Conservation (phyloP, 2,888 invertebrate species). For the Germaria angustata region DNA sequence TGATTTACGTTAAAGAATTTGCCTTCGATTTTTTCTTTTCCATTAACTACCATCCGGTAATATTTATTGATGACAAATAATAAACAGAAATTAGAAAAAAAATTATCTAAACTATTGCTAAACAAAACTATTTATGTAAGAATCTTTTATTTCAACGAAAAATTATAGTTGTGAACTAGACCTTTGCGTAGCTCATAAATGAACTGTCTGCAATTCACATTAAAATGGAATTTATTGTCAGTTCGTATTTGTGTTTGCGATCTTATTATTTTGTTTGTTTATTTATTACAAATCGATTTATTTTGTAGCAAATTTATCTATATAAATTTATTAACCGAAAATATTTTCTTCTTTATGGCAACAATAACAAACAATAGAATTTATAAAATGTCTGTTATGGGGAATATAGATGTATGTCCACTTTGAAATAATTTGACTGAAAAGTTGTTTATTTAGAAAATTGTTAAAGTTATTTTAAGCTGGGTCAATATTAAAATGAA, state of each 20-base stretch:
- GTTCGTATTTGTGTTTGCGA: background rate
- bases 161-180: background rate
- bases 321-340: constrained; percentile 34
- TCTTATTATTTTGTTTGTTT: constrained; percentile 13
- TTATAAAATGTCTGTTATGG: background rate
- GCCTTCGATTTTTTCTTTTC: too few species aligned
- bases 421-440: background rate
- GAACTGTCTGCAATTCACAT: background rate
- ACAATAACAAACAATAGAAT: constrained; percentile 22
- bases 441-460: too few species aligned
- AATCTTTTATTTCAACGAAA: background rate
- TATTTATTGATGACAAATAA: too few species aligned
- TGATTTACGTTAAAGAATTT: background rate
- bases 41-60: too few species aligned
- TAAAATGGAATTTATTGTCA: background rate
- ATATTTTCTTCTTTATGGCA: constrained; percentile 21
- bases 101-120: background rate
- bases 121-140: background rate
- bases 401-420: background rate
- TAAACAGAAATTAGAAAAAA: too few species aligned
- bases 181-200: background rate
- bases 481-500: too few species aligned
- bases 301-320: constrained; percentile 16
- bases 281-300: constrained; percentile 59
- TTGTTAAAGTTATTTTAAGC: too few species aligned